Evolutionary conservation across 2,113 vertebrate genomes (phyloP), one percentile per base, ranked within the genome.

Genomic region (Hypocryptadius cinnamomeus): DNA sequence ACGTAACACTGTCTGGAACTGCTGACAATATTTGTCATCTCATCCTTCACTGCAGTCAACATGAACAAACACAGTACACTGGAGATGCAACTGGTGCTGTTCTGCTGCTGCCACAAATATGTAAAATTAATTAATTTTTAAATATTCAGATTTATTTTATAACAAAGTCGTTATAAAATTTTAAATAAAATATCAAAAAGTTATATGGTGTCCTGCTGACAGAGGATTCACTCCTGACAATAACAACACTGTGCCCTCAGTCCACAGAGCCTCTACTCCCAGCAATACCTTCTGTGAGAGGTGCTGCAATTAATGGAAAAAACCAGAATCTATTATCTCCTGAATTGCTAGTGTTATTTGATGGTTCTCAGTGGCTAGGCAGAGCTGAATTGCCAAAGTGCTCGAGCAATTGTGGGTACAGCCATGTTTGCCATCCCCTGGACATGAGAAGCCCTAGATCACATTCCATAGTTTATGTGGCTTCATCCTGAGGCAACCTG

Each of bases 241-340:
- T 63, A 19, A 17, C 1, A 1, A 23, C 3, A 2, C 5, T 7
- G 10, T 53, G 13, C 25, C 17, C 18, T n/a, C 42, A n/a, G 30
- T 17, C 27, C 30, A 28, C 22, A 24, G 21, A 60, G 24, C 31
- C 44, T 44, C 27, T 14, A 2, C 16, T 63, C 13, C 17, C 4
- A 25, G 25, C 44, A 51, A 4, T 5, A 8, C 9, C 31, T 79
- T 44, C 82, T 53, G 8, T 37, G 47, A 71, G 16, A 73, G 6
- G 8, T 15, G 11, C 73, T 53, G 20, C n/a, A 70, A 25, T 17
- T 51, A 48, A 11, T 7, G 15, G 8, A n/a, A 35, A 59, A 66
- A 59, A 7, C 1, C 24, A 47, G 10, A 48, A 25, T 15, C 8
- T 13, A 23, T 1, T 53, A 20, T 28, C 16, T 63, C 25, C n/a